These are phyloP conservation scores for Passer montanus DNA, from an alignment of 2,113 vertebrate genomes.

Conservation along the genomic window DNA sequence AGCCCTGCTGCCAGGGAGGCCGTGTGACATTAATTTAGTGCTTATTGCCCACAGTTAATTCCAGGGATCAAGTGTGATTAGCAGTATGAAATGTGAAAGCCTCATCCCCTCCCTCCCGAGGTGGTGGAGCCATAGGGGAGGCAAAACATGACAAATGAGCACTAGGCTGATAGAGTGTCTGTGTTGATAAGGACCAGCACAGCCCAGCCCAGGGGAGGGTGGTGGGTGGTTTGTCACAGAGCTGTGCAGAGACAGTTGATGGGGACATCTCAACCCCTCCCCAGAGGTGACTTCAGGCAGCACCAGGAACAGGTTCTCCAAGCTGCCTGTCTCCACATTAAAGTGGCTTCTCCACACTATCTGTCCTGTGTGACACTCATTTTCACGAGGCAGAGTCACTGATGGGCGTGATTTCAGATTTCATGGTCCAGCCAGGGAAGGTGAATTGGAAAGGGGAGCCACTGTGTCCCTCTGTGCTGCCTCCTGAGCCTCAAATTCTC, in stretches of 20 bases:
- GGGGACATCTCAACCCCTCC: neutral
- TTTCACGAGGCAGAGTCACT: neutral
- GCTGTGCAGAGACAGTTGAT: neutral
- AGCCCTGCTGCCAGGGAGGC: neutral
- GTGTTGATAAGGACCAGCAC: neutral
- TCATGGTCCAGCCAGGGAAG: neutral
- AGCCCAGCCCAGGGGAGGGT: neutral
- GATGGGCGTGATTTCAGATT: neutral
- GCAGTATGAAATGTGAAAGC: neutral
- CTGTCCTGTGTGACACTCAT: neutral
- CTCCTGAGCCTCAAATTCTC: neutral
- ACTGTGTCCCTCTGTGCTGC: neutral
- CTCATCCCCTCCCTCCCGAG: neutral
- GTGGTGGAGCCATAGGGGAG: neutral
- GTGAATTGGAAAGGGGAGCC: neutral
- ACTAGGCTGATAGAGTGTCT: neutral
- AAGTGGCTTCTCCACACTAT: neutral
- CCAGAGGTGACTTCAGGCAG: neutral
- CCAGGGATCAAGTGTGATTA: neutral
- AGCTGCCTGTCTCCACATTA: neutral
- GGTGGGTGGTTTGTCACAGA: neutral
- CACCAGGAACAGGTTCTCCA: neutral
- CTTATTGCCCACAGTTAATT: neutral
- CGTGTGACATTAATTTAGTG: neutral
- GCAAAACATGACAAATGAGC: neutral